Conservation (phyloP, 2,113 vertebrate species). For the Antidorcas marsupialis region DNA sequence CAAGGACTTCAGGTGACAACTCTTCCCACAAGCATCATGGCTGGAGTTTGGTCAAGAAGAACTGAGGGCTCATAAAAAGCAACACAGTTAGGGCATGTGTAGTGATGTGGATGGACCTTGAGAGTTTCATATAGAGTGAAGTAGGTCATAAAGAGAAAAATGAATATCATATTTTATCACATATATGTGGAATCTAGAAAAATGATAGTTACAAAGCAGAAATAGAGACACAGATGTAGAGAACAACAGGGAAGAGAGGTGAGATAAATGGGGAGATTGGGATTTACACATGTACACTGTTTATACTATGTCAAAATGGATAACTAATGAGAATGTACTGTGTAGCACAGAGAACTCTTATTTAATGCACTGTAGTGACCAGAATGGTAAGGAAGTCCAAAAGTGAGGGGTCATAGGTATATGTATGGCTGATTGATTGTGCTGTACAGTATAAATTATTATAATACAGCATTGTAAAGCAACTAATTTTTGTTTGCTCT, state of each 20-base stretch:
- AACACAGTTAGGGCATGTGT: not conserved
- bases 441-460: not conserved
- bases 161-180: not conserved
- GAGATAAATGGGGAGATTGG: not conserved
- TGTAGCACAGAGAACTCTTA: not conserved
- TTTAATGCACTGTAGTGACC: not conserved
- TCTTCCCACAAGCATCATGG: not conserved
- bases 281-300: not conserved
- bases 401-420: not conserved
- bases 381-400: not conserved
- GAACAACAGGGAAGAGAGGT: not conserved
- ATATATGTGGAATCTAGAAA: not conserved
- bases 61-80: not conserved
- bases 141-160: not conserved
- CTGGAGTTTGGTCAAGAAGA: not conserved
- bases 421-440: not conserved
- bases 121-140: not conserved
- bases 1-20: not conserved
- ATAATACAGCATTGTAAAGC: not conserved
- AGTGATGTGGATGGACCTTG: not conserved
- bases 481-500: not conserved
- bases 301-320: not conserved
- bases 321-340: not conserved
- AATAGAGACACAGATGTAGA: not conserved
- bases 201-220: not conserved